Percentiles rank a stretch among this genome's conserved stretches.
Conservation (phyloP, 2,888 invertebrate species). For the Caenorhabditis virilis region DNA sequence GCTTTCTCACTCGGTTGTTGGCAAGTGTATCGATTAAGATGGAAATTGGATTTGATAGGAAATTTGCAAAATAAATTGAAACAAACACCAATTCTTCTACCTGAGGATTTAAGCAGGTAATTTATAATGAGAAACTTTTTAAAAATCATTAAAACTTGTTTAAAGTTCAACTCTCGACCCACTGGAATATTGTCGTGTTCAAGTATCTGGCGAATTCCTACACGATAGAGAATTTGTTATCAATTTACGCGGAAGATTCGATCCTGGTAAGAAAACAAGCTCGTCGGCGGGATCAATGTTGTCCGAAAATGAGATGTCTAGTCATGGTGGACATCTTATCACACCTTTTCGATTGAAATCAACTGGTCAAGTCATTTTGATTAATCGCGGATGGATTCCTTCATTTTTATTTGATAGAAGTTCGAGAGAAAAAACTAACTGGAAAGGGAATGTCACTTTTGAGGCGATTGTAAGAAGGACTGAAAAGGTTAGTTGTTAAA, state of each 20-base stretch:
- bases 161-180: too few relatives aligned
- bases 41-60: constrained; percentile 84
- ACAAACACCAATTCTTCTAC: constrained; percentile 26
- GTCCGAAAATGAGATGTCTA: constrained; percentile 53
- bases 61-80: constrained; percentile 67
- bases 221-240: constrained; percentile 84
- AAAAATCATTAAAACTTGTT: constrained; percentile 1
- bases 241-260: constrained; percentile 76
- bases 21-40: constrained; percentile 85
- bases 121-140: not conserved
- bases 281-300: constrained; percentile 43
- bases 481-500: constrained; percentile 75
- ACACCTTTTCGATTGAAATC: constrained; percentile 80
- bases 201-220: constrained; percentile 81
- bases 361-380: constrained; percentile 80
- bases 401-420: constrained; percentile 75
- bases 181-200: constrained; percentile 70
- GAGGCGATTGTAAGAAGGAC: constrained; percentile 81
- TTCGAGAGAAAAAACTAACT: constrained; percentile 75
- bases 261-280: constrained; percentile 34
- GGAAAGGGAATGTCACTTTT: constrained; percentile 78
- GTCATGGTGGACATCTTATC: constrained; percentile 75
- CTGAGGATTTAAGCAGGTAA: constrained; percentile 19
- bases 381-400: constrained; percentile 93
- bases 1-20: constrained; percentile 88